A percentile compares a stretch with the other conserved stretches of the same genome.
Conservation (phyloP, 2,888 invertebrate species). For the Pomacea canaliculata region DNA sequence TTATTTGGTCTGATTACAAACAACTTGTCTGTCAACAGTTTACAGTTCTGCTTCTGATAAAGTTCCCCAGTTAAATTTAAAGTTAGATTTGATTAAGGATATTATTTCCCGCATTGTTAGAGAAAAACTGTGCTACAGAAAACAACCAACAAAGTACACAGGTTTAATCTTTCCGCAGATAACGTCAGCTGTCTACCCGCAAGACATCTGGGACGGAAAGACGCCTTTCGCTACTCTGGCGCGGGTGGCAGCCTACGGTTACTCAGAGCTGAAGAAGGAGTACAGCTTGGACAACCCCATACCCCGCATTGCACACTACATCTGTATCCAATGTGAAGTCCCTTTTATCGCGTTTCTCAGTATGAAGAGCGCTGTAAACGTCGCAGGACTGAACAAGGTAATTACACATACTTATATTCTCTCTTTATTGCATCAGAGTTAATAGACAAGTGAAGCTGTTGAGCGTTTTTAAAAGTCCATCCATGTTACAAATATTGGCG, state of each 20-base stretch:
- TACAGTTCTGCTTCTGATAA: too few species aligned
- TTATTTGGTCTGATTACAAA: too few species aligned
- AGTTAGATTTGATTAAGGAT: too few species aligned
- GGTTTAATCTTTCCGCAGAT: neutral
- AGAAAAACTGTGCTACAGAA: too few species aligned
- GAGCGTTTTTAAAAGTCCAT: too few species aligned
- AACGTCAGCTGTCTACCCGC: slow-evolving; percentile 29
- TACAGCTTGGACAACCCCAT: slow-evolving; percentile 29
- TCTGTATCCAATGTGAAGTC: slow-evolving; percentile 40
- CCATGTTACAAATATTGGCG: too few species aligned
- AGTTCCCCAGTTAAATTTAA: too few species aligned
- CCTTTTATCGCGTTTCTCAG: slow-evolving; percentile 36
- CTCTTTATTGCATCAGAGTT: too few species aligned
- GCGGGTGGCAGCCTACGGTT: slow-evolving; percentile 35
- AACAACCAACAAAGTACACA: too few species aligned
- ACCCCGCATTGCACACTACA: slow-evolving; percentile 38
- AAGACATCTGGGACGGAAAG: slow-evolving; percentile 33
- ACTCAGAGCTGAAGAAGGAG: slow-evolving; percentile 12
- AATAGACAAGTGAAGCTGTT: too few species aligned
- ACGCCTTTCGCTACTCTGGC: slow-evolving; percentile 33
- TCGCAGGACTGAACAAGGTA: slow-evolving; percentile 40
- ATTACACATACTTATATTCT: neutral
- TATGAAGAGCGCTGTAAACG: slow-evolving; percentile 35
- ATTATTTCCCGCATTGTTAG: too few species aligned
- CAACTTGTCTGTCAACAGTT: too few species aligned